These are phyloP conservation scores for Cryptotermes secundus DNA, from an alignment of 1,140 invertebrate species.

Conservation along the genomic window DNA sequence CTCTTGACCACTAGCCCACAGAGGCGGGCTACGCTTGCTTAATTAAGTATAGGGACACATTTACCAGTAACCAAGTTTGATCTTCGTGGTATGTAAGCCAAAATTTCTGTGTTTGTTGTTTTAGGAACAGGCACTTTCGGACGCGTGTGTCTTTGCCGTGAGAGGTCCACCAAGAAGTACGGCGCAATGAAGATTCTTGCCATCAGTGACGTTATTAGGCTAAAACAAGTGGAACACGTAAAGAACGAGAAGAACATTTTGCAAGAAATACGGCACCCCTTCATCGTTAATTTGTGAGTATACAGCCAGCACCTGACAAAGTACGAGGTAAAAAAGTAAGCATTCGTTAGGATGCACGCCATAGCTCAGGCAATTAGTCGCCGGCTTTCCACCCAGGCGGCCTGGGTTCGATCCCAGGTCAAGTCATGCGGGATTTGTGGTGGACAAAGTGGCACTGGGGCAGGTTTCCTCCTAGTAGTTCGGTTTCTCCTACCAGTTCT, in stretches of 20 bases:
- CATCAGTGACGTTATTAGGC: slow-evolving; percentile 86
- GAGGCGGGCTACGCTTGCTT: too few relatives aligned
- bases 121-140: slow-evolving; percentile 93
- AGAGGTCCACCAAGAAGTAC: slow-evolving; percentile 75
- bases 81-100: not conserved
- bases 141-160: slow-evolving; percentile 80
- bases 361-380: too few relatives aligned
- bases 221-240: slow-evolving; percentile 93
- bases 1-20: too few relatives aligned
- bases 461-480: too few relatives aligned
- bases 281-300: slow-evolving; percentile 93
- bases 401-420: too few relatives aligned
- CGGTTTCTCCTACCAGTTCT: too few relatives aligned
- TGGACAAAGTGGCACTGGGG: too few relatives aligned
- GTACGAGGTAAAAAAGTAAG: too few relatives aligned
- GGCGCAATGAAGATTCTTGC: slow-evolving; percentile 90
- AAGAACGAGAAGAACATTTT: slow-evolving; percentile 93
- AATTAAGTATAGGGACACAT: too few relatives aligned
- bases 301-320: not conserved
- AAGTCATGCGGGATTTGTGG: too few relatives aligned
- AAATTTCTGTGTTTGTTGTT: not conserved
- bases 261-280: slow-evolving; percentile 85
- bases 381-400: too few relatives aligned
- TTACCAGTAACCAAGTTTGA: not conserved
- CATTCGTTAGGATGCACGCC: too few relatives aligned